Evolutionary conservation across 2,797 vertebrate genomes (phyloP).

Genomic region (Uromys caudimaculatus): DNA sequence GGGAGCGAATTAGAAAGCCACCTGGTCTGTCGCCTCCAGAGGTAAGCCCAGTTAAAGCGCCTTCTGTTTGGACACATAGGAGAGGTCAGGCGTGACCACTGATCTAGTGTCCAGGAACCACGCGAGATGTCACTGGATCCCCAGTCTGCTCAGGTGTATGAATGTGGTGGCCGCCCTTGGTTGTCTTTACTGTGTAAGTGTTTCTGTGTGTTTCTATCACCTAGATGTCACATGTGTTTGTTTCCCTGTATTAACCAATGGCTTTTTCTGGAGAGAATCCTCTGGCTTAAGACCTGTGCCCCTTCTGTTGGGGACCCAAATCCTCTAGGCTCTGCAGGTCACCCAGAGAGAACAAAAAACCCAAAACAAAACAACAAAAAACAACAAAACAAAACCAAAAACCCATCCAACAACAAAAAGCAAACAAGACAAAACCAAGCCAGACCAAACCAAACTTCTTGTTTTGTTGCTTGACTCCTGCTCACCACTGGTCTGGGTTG

Average conservation of each 20-base stretch:
- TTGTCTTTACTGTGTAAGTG: not conserved
- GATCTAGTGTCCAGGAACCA: not conserved
- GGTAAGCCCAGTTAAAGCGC: not conserved
- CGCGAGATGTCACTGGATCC: not conserved
- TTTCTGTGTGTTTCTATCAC: not conserved
- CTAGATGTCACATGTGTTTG: not conserved
- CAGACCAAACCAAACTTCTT: not conserved
- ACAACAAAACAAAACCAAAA: too few species aligned
- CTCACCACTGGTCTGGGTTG: not conserved
- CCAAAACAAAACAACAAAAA: too few species aligned
- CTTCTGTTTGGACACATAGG: not conserved
- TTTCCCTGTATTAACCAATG: not conserved
- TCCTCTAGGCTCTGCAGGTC: not conserved
- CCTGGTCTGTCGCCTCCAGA: not conserved
- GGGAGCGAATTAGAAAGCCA: not conserved
- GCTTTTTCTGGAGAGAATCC: not conserved
- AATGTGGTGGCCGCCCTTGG: not conserved
- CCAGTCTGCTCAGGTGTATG: not conserved
- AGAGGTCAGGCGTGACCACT: not conserved
- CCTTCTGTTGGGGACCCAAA: not conserved
- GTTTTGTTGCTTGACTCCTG: not conserved
- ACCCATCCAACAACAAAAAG: not conserved
- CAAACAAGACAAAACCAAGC: not conserved
- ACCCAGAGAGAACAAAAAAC: not conserved
- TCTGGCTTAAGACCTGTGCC: not conserved